Evolutionary conservation across 2,113 vertebrate species (phyloP).

Genomic region (Ornithorhynchus anatinus): DNA sequence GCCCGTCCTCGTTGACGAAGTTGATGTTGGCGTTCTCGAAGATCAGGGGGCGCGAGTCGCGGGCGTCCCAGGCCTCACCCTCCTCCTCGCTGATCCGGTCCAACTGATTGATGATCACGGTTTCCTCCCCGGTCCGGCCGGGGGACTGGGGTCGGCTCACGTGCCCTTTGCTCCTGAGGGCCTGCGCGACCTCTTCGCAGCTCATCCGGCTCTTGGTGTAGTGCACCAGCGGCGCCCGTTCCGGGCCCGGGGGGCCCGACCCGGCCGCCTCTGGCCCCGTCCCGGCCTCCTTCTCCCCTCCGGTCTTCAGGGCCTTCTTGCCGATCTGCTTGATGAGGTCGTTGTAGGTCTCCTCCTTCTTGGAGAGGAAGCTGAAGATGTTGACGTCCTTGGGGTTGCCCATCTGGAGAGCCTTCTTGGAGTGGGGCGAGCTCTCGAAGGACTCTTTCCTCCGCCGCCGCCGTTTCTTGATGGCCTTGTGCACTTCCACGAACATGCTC

Average conservation of each 20-base stretch:
- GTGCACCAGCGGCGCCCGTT: conserved; percentile 71
- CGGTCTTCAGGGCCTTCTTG: conserved; percentile 69
- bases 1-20: conserved; percentile 78
- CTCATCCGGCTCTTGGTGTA: conserved; percentile 85
- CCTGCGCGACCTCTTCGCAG: conserved; percentile 74
- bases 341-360: conserved; percentile 93
- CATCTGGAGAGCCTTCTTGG: conserved; percentile 76
- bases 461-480: conserved; percentile 96
- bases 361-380: conserved; percentile 94
- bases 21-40: conserved; percentile 86
- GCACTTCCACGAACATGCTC: conserved; percentile 96
- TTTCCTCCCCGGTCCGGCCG: conserved; percentile 54
- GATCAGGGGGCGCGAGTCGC: conserved; percentile 82
- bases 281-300: conserved; percentile 67
- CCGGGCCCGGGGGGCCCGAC: conserved; percentile 49
- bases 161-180: conserved; percentile 71
- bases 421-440: conserved; percentile 79
- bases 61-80: conserved; percentile 81
- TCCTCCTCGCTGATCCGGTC: conserved; percentile 88
- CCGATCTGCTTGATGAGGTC: conserved; percentile 97
- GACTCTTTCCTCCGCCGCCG: conserved; percentile 90
- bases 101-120: conserved; percentile 84
- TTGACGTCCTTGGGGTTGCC: conserved; percentile 82
- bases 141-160: conserved; percentile 70
- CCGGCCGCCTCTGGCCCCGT: conserved; percentile 27